Percentiles rank a stretch among this genome's conserved stretches.
phyloP scores from a whole-genome alignment of 2,113 vertebrate species.

The Tupaia chinensis region DNA sequence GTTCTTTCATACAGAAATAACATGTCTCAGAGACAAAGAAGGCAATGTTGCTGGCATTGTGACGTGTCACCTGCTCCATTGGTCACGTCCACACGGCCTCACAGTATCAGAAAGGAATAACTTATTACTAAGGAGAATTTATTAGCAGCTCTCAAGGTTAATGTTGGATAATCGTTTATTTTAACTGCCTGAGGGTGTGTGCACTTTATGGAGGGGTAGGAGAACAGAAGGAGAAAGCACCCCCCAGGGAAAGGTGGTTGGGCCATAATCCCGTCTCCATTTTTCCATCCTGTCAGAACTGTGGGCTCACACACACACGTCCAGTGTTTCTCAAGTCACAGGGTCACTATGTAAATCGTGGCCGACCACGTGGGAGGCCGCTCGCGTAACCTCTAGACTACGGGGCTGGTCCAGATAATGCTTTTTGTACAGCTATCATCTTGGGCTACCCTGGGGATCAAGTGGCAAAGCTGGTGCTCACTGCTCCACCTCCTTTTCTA shows the following conservation, averaged over 20 bases:
- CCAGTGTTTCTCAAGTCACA: too few species aligned
- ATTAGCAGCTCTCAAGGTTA: rapidly evolving
- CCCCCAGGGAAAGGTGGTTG: too few species aligned
- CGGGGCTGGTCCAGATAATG: too few species aligned
- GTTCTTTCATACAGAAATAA: neutral
- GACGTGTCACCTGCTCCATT: neutral
- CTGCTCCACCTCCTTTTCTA: neutral
- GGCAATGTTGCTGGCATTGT: neutral
- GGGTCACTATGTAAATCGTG: too few species aligned
- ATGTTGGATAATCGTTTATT: neutral
- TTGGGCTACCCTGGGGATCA: neutral
- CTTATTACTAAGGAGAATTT: neutral
- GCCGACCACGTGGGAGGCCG: too few species aligned
- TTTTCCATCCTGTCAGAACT: too few species aligned
- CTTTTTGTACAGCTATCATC: neutral
- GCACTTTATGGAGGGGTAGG: too few species aligned
- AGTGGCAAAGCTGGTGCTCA: neutral
- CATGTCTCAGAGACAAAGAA: neutral
- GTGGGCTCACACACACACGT: too few species aligned
- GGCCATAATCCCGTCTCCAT: too few species aligned
- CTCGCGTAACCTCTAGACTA: too few species aligned
- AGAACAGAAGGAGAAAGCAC: too few species aligned
- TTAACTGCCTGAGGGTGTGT: too few species aligned
- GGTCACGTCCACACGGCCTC: neutral
- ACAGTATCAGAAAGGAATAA: neutral